Conservation (phyloP, 2,113 vertebrate genomes). For the Peromyscus leucopus region DNA sequence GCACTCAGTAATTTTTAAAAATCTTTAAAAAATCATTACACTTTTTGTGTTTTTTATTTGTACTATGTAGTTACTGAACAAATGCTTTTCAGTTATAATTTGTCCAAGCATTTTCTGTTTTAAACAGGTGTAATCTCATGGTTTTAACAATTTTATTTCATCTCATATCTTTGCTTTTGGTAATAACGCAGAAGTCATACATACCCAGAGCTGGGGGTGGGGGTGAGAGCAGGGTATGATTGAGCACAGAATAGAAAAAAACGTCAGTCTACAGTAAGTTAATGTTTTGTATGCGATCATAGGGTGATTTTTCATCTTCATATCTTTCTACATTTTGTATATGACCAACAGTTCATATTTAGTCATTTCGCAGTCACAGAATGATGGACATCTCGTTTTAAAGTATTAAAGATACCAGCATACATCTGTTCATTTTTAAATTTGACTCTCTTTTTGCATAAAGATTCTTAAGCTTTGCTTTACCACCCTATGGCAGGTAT, state of each 20-base stretch:
- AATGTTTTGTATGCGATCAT: not conserved
- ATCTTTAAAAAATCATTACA: not conserved
- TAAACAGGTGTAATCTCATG: not conserved
- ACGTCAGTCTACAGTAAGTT: not conserved
- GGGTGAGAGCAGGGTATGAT: not conserved
- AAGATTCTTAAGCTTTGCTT: conserved; percentile 14
- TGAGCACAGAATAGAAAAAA: not conserved
- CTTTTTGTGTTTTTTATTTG: not conserved
- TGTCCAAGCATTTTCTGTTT: no score
- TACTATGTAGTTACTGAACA: not conserved
- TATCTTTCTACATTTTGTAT: not conserved
- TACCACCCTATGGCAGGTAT: conserved; percentile 88
- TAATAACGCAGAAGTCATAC: not conserved
- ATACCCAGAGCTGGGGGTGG: not conserved
- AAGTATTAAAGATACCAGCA: not conserved
- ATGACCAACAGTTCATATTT: not conserved
- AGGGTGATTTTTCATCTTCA: not conserved
- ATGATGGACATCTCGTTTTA: not conserved
- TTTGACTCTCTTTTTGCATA: not conserved
- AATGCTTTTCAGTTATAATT: not conserved
- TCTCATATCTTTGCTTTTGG: not conserved
- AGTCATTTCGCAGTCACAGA: not conserved
- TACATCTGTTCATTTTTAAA: conserved; percentile 8
- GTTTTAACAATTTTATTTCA: no score
- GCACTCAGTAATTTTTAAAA: not conserved